Percentiles rank a stretch among this genome's conserved stretches.
These are phyloP conservation scores for Melipona bicolor DNA, from an alignment of 2,888 invertebrate genomes.

Conservation along the genomic window DNA sequence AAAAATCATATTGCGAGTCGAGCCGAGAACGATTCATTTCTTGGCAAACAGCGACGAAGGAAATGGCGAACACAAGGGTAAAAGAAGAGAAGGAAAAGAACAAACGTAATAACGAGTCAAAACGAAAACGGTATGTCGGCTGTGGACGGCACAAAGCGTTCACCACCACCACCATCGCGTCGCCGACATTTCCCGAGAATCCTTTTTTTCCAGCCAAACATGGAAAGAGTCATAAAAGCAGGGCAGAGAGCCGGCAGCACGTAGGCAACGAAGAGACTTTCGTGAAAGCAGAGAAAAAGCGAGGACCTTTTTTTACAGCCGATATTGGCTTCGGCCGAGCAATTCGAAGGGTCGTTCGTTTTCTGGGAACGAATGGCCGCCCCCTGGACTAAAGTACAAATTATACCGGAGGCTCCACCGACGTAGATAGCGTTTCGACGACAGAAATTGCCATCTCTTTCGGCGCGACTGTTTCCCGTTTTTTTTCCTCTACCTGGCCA, in stretches of 20 bases:
- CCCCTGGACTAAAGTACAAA: constrained; percentile 67
- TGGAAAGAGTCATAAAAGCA: constrained; percentile 60
- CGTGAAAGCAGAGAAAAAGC: constrained; percentile 67
- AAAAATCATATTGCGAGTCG: not conserved
- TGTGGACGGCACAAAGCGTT: constrained; percentile 33
- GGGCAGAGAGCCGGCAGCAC: not conserved
- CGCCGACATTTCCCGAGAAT: constrained; percentile 45
- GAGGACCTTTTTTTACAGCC: constrained; percentile 62
- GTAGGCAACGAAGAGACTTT: constrained; percentile 34
- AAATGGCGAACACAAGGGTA: not conserved
- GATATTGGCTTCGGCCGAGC: constrained; percentile 54
- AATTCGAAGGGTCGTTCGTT: constrained; percentile 67
- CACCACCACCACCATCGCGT: constrained; percentile 9
- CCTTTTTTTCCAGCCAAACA: constrained; percentile 49
- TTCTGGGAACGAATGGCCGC: constrained; percentile 64
- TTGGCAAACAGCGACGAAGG: not conserved
- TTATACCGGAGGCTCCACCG: constrained; percentile 60
- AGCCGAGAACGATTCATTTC: constrained; percentile 4
- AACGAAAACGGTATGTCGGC: constrained; percentile 24
- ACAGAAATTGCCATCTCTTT: constrained; percentile 51
- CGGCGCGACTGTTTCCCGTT: not conserved
- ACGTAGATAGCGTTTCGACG: constrained; percentile 44
- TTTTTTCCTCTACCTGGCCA: constrained; percentile 57
- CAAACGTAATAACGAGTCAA: constrained; percentile 25
- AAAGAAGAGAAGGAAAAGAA: not conserved